These are phyloP conservation scores for Pelecanus crispus DNA, from an alignment of 2,113 vertebrate genomes.

Conservation along the genomic window DNA sequence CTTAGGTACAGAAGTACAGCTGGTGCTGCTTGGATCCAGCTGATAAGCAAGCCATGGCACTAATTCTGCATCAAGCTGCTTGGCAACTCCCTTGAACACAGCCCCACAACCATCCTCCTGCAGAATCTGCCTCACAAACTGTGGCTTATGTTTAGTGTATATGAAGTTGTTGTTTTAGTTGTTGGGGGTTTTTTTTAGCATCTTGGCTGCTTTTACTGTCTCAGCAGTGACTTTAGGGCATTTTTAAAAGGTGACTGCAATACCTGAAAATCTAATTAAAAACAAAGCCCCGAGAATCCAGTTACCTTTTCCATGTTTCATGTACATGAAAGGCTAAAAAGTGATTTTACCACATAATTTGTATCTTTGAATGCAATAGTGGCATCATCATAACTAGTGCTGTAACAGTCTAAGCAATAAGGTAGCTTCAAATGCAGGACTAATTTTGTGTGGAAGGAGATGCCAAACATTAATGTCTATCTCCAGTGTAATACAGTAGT, in stretches of 20 bases:
- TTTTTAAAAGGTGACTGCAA: constrained; percentile 23
- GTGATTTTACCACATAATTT: constrained; percentile 24
- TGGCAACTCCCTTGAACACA: not conserved
- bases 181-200: too few species aligned
- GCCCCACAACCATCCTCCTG: not conserved
- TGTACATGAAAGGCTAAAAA: not conserved
- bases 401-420: not conserved
- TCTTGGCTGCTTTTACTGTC: not conserved
- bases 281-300: not conserved
- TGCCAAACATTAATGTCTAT: not conserved
- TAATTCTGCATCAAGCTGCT: not conserved
- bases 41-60: not conserved
- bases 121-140: not conserved
- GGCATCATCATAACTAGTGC: not conserved
- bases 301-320: not conserved
- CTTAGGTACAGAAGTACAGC: not conserved
- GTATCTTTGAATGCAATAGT: not conserved
- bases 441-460: not conserved
- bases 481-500: not conserved
- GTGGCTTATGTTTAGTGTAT: not conserved
- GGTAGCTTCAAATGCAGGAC: not conserved
- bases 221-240: constrained; percentile 15
- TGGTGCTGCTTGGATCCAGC: not conserved
- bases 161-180: too few species aligned
- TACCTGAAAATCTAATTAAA: constrained; percentile 39